Evolutionary conservation across 2,888 invertebrate species (phyloP).

Genomic region (Andrena bicolor): DNA sequence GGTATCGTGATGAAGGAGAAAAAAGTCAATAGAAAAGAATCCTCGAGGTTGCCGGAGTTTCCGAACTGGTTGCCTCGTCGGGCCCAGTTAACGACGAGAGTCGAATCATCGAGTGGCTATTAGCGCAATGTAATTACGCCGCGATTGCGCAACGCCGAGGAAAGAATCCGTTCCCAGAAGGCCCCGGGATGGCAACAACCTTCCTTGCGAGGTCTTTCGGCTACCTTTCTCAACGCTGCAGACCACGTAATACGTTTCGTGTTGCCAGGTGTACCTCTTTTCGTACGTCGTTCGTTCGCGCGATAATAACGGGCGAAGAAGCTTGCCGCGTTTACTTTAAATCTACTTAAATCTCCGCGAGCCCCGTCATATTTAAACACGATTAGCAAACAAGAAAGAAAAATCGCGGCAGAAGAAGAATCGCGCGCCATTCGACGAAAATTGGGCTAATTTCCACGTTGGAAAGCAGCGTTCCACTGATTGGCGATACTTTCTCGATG

Average conservation of each 20-base stretch:
- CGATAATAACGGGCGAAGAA: background rate
- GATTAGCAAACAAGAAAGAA: no score
- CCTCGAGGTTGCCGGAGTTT: conserved; percentile 38
- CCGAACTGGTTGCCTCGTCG: conserved; percentile 39
- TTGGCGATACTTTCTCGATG: conserved; percentile 53
- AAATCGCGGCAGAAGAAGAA: background rate
- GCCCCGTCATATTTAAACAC: no score
- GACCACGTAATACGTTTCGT: conserved; percentile 10
- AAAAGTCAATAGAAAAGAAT: conserved; percentile 20
- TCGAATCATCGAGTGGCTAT: conserved; percentile 64
- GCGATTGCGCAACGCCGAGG: conserved; percentile 53
- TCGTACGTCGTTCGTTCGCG: background rate
- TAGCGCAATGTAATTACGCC: conserved; percentile 59
- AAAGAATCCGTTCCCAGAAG: conserved; percentile 53
- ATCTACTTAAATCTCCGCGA: background rate
- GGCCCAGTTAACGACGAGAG: conserved; percentile 49
- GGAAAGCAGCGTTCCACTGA: conserved; percentile 13
- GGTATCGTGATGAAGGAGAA: conserved; percentile 5
- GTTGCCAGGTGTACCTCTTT: background rate
- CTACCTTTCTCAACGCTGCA: conserved; percentile 12
- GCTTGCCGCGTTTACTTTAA: background rate
- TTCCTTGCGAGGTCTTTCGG: conserved; percentile 21
- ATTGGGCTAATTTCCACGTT: conserved; percentile 38
- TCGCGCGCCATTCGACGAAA: conserved; percentile 17
- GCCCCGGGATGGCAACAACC: conserved; percentile 29